Evolutionary conservation across 2,113 vertebrate species (phyloP), one percentile per base, ranked within the genome.

Genomic region (Zingel zingel): DNA sequence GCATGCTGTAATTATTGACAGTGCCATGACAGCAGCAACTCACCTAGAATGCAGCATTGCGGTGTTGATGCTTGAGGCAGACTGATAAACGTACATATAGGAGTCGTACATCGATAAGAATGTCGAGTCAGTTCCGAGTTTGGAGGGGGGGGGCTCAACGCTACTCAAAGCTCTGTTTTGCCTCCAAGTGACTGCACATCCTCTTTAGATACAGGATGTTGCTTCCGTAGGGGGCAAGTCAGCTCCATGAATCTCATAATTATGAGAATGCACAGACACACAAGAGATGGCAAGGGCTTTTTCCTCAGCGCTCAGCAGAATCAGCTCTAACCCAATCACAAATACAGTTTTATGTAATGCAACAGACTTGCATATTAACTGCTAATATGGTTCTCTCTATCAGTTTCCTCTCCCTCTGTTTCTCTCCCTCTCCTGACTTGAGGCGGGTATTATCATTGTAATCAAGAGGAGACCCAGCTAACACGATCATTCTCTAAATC

Each of bases 1-100:
- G 92, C 87, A 95, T 91, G 87, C 77, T 76, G 88, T 92, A 91
- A 94, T 95, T 94, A 93, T 90, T 92, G 91, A 91, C 88, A 86
- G 79, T 39, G 66, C 87, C 76, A 71, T 93, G 89, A 91, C 90
- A 90, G 90, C 75, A 54, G 19, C 78, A 79, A 77, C 86, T 88
- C 85, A 91, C 82, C 82, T 85, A 23, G 47, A 79, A 64, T 80
- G 78, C 89, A 91, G 93, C 90, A 93, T 75, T 93, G 93, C 91
- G 11, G 90, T 88, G 90, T 92, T 90, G 90, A 91, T 76, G 86
- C 90, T 88, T 2, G 50, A 62, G 85, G 91, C 79, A 73, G 88
- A 48, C 84, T 30, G 86, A 88, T 80, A 79, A 86, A 84, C 13
- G 56, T 16, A 85, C 80, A 85, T 84, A 53, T 21, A 71, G 74